Conservation (phyloP, 2,113 vertebrate genomes). For the Tachycineta bicolor region DNA sequence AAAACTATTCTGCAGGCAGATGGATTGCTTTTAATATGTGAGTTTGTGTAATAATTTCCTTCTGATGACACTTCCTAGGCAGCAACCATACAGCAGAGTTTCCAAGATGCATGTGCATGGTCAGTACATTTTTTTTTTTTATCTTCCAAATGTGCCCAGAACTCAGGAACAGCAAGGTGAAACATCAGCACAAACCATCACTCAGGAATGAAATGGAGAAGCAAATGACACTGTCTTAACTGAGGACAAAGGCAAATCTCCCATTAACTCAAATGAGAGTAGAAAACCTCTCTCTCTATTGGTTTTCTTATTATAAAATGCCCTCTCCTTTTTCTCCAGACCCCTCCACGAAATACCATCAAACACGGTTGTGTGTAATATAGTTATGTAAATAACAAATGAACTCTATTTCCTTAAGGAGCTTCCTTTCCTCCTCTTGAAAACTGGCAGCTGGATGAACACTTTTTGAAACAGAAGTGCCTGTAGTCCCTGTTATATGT, state of each 20-base stretch:
- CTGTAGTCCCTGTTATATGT: neutral
- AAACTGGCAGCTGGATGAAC: neutral
- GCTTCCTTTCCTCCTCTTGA: neutral
- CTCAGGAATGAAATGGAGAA: constrained; percentile 50
- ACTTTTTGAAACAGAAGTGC: neutral
- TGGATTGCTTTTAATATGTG: constrained; percentile 28
- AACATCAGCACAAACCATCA: constrained; percentile 51
- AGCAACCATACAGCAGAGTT: neutral
- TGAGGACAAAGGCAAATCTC: constrained; percentile 35
- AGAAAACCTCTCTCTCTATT: neutral
- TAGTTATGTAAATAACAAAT: constrained; percentile 21
- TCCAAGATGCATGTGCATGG: neutral
- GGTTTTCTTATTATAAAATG: neutral
- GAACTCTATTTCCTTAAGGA: neutral
- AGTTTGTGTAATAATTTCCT: constrained; percentile 21
- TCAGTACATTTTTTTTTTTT: neutral
- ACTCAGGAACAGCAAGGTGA: constrained; percentile 21
- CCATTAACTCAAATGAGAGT: constrained; percentile 15
- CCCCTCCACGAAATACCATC: neutral
- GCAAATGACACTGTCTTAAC: constrained; percentile 14
- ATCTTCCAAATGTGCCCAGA: neutral
- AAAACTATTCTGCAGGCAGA: constrained; percentile 1
- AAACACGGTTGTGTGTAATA: neutral
- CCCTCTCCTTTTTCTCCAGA: constrained; percentile 2
- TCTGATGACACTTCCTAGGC: constrained; percentile 28